Base-by-base conservation (phyloP, 2,113 vertebrate genomes). In the Reinhardtius hippoglossoides region DNA sequence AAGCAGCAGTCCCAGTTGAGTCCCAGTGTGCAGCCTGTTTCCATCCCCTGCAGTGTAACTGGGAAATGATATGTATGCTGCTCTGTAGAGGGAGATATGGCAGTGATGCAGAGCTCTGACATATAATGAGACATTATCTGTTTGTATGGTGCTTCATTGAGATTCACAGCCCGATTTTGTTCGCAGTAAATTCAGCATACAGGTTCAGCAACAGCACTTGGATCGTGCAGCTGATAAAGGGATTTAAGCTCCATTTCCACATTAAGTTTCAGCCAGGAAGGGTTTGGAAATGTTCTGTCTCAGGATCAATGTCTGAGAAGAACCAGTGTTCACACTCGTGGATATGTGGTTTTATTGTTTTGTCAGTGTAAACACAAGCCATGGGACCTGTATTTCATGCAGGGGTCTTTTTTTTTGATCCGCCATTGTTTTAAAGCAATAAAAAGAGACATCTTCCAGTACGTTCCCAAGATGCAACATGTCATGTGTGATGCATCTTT, bases 1-100 rank as follows among this genome's bases (percentile, higher is more conserved):
- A 78, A 87, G 84, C 65, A 85, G 66, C 10, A 65, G 23, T 78
- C 80, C 75, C 75, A 79, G 70, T 48, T 52, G 46, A 67, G 15
- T 87, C 73, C 80, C 71, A 60, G 18, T 63, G 27, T 73, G 70
- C 64, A 65, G 65, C 73, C 42, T 66, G 62, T 76, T 62, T 78
- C 31, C n/a, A 65, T 81, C 57, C 66, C 60, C 61, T 60, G 62
- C 52, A 65, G 54, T 78, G 54, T 72, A 82, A 60, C 64, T 59
- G 46, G 55, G 64, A 66, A 56, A 62, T 54, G 23, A 76, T 40
- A 44, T 70, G 60, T 62, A 42, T 58, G 66, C 40, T 61, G 42
- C 50, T 74, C 48, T 44, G 21, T 10, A 15, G 60, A 72, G 12
- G 59, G 59, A 68, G 67, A 73, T 67, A 21, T 21, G 23, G 12